These are phyloP conservation scores for Xenopus borealis DNA, from an alignment of 2,113 vertebrate species.

Conservation along the genomic window DNA sequence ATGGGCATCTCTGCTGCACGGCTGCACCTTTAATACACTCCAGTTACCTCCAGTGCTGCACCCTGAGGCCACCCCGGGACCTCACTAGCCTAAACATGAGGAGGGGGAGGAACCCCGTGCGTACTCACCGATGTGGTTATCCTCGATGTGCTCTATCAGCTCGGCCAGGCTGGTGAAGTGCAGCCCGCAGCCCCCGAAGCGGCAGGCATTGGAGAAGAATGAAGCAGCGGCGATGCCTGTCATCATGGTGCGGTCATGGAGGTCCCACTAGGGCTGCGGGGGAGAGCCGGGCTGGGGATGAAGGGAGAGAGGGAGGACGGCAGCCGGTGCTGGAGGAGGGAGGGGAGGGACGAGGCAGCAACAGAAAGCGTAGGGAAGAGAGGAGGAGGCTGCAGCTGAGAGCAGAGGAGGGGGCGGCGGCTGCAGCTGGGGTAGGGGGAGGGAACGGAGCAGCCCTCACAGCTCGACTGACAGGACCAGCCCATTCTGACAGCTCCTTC, in stretches of 20 bases:
- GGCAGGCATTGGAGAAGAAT: conserved; percentile 93
- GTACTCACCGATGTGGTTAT: conserved; percentile 87
- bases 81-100: neutral
- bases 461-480: conserved; percentile 59
- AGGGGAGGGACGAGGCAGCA: conserved; percentile 48
- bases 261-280: conserved; percentile 33
- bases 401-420: conserved; percentile 58
- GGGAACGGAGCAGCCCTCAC: conserved; percentile 69
- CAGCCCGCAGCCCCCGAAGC: conserved; percentile 88
- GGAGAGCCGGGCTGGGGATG: conserved; percentile 37
- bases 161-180: conserved; percentile 87
- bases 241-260: conserved; percentile 75
- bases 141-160: conserved; percentile 93
- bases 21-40: neutral
- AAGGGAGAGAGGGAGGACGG: conserved; percentile 51
- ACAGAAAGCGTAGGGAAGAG: conserved; percentile 57
- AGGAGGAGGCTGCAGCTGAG: conserved; percentile 75
- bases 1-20: neutral
- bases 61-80: conserved; percentile 9
- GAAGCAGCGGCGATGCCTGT: conserved; percentile 94
- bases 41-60: conserved; percentile 7
- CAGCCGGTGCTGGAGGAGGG: conserved; percentile 44
- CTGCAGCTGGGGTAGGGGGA: conserved; percentile 73
- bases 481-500: conserved; percentile 5
- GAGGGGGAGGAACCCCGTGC: neutral